Percentiles rank a stretch among this genome's conserved stretches.
These are phyloP conservation scores for Adineta ricciae DNA, from an alignment of 2,888 invertebrate genomes.

Conservation along the genomic window DNA sequence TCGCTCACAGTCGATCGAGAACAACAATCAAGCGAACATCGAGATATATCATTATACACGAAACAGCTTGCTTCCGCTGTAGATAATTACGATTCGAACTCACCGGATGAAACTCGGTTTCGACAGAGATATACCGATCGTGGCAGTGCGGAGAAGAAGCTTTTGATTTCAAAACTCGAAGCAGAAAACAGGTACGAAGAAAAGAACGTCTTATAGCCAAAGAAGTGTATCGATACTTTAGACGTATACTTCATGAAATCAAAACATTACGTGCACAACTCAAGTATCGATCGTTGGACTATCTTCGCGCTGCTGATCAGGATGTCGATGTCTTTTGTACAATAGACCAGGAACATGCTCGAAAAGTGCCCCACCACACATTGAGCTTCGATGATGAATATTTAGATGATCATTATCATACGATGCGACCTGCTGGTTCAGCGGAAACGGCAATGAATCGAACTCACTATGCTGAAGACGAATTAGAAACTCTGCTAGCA, in stretches of 20 bases:
- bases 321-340: not conserved
- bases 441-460: slow-evolving; percentile 31
- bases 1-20: not conserved
- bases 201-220: not conserved
- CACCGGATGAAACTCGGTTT: not conserved
- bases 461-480: slow-evolving; percentile 75
- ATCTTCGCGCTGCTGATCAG: not conserved
- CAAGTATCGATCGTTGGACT: not conserved
- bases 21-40: not conserved
- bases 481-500: slow-evolving; percentile 75
- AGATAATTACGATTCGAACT: not conserved
- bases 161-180: not conserved
- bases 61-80: not conserved
- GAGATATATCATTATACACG: not conserved
- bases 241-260: slow-evolving; percentile 1
- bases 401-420: not conserved
- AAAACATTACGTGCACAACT: slow-evolving; percentile 1
- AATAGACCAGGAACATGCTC: not conserved
- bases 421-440: not conserved
- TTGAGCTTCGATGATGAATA: not conserved
- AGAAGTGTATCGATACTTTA: not conserved
- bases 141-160: not conserved
- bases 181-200: not conserved
- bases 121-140: not conserved
- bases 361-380: not conserved